phyloP scores from a whole-genome alignment of 2,113 vertebrate genomes.

The Melospiza melodia region DNA sequence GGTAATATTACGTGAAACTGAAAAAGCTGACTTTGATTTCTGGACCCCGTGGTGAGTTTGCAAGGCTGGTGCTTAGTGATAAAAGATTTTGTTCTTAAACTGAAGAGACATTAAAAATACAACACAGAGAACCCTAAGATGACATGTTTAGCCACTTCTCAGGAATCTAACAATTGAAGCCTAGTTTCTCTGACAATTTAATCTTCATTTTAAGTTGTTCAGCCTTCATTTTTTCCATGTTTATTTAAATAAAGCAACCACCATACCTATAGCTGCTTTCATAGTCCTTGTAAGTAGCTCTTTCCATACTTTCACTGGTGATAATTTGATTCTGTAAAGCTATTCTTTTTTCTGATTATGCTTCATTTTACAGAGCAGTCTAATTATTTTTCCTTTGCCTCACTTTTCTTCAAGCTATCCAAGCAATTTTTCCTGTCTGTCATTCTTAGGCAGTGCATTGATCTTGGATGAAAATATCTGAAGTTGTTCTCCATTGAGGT shows the following conservation, averaged over 20 bases:
- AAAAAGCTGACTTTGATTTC: neutral
- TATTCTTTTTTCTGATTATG: neutral
- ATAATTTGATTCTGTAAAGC: neutral
- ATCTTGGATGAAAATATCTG: slow-evolving; percentile 3
- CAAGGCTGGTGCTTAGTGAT: neutral
- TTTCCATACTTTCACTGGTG: neutral
- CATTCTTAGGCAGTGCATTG: neutral
- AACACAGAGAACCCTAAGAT: neutral
- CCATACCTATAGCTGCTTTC: neutral
- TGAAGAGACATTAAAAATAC: neutral
- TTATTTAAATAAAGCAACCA: neutral
- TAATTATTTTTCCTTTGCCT: neutral
- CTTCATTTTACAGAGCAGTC: neutral
- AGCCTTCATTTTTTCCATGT: neutral
- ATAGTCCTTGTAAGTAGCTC: neutral
- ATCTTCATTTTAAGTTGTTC: neutral
- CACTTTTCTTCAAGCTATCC: neutral
- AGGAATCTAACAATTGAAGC: neutral
- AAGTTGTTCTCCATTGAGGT: neutral
- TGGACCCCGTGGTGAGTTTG: neutral
- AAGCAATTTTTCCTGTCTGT: neutral
- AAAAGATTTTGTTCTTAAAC: slow-evolving; percentile 8
- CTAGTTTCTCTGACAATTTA: neutral
- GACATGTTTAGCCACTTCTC: neutral
- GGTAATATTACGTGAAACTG: neutral